Evolutionary conservation across 2,797 vertebrate genomes (phyloP).

Genomic region (Muscicapa comitata): DNA sequence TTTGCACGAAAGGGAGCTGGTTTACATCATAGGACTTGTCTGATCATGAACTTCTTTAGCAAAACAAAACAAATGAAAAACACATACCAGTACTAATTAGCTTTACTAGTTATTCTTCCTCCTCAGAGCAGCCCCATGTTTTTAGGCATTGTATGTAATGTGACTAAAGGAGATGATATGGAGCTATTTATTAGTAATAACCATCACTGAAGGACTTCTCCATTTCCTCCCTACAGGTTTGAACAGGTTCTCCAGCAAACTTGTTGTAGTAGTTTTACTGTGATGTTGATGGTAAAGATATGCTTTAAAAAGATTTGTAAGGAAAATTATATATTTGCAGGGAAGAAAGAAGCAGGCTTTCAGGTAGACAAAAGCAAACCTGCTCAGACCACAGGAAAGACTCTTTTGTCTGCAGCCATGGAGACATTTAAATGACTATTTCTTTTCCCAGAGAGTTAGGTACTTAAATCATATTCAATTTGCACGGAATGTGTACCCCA

Average conservation of each 20-base stretch:
- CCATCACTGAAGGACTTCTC: neutral
- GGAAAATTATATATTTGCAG: constrained; percentile 29
- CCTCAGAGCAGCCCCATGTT: neutral
- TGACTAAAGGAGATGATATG: neutral
- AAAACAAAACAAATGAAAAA: constrained; percentile 55
- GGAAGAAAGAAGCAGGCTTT: neutral
- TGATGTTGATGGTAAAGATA: neutral
- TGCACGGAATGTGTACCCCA: neutral
- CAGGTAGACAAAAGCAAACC: neutral
- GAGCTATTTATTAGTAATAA: constrained; percentile 24
- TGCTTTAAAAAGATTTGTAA: constrained; percentile 8
- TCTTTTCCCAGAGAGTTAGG: neutral
- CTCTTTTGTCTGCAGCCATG: neutral
- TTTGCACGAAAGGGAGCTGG: neutral
- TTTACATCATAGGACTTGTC: constrained; percentile 30
- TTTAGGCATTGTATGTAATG: neutral
- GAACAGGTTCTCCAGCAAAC: constrained; percentile 16
- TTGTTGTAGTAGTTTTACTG: neutral
- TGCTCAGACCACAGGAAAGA: constrained; percentile 1
- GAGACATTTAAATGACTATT: constrained; percentile 36
- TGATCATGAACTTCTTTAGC: constrained; percentile 49
- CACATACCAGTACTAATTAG: constrained; percentile 24
- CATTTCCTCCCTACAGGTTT: constrained; percentile 27
- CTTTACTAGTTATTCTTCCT: constrained; percentile 32
- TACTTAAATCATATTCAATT: neutral